A percentile compares a stretch with the other conserved stretches of the same genome.
phyloP scores from a whole-genome alignment of 2,888 invertebrate species.

The Diarsia mendica region DNA sequence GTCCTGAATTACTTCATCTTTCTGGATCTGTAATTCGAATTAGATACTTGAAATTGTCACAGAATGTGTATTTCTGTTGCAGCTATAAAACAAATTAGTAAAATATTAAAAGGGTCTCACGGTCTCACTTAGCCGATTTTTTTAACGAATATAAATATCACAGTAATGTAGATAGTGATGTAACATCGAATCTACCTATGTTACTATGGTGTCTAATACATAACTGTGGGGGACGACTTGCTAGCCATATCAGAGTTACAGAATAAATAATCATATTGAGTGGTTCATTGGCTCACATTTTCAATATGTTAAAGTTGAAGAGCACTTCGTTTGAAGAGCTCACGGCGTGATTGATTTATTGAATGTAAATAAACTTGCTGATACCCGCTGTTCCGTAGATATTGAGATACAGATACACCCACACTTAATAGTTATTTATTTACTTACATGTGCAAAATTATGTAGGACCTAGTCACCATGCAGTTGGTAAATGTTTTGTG shows the following conservation, averaged over 20 bases:
- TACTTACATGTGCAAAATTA: not conserved
- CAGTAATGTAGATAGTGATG: not conserved
- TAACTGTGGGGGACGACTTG: not conserved
- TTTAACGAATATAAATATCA: not conserved
- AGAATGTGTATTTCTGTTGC: no score
- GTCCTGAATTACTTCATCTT: no score
- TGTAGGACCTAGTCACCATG: not conserved
- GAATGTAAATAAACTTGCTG: slow-evolving; percentile 13
- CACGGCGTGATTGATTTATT: slow-evolving; percentile 9
- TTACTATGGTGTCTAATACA: no score
- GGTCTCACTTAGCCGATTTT: no score
- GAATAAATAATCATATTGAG: slow-evolving; percentile 3
- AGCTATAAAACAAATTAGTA: no score
- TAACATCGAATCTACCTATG: not conserved
- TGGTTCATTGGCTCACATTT: slow-evolving; percentile 13
- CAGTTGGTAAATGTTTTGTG: not conserved
- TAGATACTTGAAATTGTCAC: no score
- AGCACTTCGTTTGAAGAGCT: slow-evolving; percentile 25
- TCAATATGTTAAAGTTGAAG: slow-evolving; percentile 13
- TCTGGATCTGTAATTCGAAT: no score
- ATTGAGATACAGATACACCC: not conserved
- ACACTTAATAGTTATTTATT: not conserved
- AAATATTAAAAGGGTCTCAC: no score
- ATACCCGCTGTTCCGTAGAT: not conserved
- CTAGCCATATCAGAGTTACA: not conserved